Percentiles rank a stretch among this genome's conserved stretches.
Evolutionary conservation across 2,888 invertebrate species (phyloP).

Genomic region (Megalurothrips usitatus): DNA sequence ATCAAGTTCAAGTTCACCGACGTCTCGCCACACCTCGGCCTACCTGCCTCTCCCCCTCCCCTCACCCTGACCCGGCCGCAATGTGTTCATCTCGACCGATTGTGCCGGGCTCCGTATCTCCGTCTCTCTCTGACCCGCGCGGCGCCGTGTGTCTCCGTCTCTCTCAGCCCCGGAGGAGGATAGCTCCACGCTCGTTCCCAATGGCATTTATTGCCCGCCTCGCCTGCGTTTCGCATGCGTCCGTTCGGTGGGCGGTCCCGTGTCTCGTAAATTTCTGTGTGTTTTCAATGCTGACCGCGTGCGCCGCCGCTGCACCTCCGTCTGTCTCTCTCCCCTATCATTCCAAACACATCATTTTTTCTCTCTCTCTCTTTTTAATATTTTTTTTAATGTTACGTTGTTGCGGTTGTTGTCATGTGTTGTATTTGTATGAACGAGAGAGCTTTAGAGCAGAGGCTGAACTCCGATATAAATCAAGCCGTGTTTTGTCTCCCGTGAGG

Average conservation of each 20-base stretch:
- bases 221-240: background rate
- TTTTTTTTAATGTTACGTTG: background rate
- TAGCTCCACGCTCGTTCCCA: background rate
- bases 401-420: background rate
- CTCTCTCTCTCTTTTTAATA: background rate
- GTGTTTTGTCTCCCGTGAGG: background rate
- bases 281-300: constrained; percentile 15
- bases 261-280: constrained; percentile 8
- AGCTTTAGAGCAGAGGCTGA: background rate
- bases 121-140: background rate
- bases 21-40: too few species aligned
- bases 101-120: background rate
- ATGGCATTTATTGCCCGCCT: constrained; percentile 19
- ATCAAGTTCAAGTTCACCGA: too few species aligned
- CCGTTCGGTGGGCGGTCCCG: constrained; percentile 4
- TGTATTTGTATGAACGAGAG: background rate
- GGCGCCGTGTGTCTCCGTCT: background rate
- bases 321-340: background rate
- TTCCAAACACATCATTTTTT: background rate
- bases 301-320: background rate
- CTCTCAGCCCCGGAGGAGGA: background rate
- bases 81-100: background rate
- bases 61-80: background rate
- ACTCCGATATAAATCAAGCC: background rate
- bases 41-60: too few species aligned